Percentiles rank a stretch among this genome's conserved stretches.
Evolutionary conservation across 2,888 invertebrate genomes (phyloP).

Genomic region (Miltochrista miniata): DNA sequence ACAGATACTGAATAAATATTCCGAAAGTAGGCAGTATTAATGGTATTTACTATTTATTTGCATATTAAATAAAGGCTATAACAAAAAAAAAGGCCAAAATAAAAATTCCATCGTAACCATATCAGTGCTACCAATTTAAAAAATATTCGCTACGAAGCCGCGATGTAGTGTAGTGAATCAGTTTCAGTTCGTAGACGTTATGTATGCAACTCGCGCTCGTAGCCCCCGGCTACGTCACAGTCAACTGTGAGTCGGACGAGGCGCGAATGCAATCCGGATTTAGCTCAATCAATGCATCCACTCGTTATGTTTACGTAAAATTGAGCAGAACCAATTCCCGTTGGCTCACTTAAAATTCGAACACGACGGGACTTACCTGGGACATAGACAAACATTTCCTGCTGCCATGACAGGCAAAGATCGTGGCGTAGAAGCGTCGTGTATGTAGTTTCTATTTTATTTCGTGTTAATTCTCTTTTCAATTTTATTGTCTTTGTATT

Average conservation of each 20-base stretch:
- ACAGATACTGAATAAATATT: too few relatives aligned
- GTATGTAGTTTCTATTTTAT: too few relatives aligned
- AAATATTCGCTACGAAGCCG: conserved; percentile 8
- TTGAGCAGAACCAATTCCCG: conserved; percentile 61
- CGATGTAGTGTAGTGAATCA: neutral
- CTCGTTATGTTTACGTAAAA: conserved; percentile 57
- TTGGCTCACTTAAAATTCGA: conserved; percentile 63
- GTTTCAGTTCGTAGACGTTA: conserved; percentile 21
- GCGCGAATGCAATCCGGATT: conserved; percentile 47
- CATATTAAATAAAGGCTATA: too few relatives aligned
- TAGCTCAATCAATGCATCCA: conserved; percentile 54
- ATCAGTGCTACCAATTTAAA: conserved; percentile 12
- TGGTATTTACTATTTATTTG: too few relatives aligned
- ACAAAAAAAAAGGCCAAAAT: too few relatives aligned
- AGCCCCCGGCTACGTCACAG: conserved; percentile 31
- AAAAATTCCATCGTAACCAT: conserved; percentile 1
- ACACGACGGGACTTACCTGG: conserved; percentile 65
- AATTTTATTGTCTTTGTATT: too few relatives aligned
- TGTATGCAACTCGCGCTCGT: conserved; percentile 24
- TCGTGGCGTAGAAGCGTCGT: too few relatives aligned
- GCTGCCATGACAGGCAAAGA: too few relatives aligned
- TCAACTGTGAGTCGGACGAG: conserved; percentile 39
- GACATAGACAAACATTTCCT: conserved; percentile 62
- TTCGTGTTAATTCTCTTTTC: too few relatives aligned
- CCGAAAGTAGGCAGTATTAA: too few relatives aligned